phyloP scores from a whole-genome alignment of 2,888 invertebrate species.

The Rhagophthalmus giganteus region DNA sequence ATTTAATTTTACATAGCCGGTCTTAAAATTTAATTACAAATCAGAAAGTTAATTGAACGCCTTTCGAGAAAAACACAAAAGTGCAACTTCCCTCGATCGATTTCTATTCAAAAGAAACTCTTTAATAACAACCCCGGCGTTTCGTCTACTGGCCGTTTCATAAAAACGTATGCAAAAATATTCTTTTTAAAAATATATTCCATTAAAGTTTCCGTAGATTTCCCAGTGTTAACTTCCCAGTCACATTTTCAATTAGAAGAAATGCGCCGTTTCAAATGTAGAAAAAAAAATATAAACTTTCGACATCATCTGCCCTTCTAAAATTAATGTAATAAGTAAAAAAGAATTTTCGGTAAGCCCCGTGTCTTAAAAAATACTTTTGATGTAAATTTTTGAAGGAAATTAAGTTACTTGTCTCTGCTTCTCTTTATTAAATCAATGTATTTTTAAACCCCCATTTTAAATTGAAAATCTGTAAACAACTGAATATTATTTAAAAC shows the following conservation, averaged over 20 bases:
- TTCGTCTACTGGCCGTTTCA: no score
- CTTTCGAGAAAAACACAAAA: not conserved
- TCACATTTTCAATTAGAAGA: slow-evolving; percentile 23
- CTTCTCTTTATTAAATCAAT: not conserved
- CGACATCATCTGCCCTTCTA: slow-evolving; percentile 1
- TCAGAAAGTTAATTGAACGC: not conserved
- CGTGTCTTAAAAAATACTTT: slow-evolving; percentile 1
- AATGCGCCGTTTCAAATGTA: slow-evolving; percentile 8
- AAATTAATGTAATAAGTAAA: slow-evolving; percentile 14
- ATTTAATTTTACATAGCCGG: not conserved
- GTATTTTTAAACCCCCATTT: not conserved
- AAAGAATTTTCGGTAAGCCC: slow-evolving; percentile 4
- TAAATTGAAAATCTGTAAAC: no score
- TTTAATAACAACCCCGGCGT: no score
- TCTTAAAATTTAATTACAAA: not conserved
- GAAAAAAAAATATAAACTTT: slow-evolving; percentile 15
- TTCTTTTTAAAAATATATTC: slow-evolving; percentile 11
- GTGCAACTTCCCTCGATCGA: not conserved
- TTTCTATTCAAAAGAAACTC: no score
- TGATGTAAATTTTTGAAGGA: slow-evolving; percentile 13
- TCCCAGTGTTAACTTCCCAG: slow-evolving; percentile 19
- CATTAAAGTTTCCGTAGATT: slow-evolving; percentile 12
- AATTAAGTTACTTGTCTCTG: slow-evolving; percentile 18
- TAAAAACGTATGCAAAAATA: slow-evolving; percentile 3
- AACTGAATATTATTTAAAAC: no score